Percentiles rank a stretch among this genome's conserved stretches.
Conservation (phyloP, 2,888 invertebrate species). For the Ischnus inquisitorius region DNA sequence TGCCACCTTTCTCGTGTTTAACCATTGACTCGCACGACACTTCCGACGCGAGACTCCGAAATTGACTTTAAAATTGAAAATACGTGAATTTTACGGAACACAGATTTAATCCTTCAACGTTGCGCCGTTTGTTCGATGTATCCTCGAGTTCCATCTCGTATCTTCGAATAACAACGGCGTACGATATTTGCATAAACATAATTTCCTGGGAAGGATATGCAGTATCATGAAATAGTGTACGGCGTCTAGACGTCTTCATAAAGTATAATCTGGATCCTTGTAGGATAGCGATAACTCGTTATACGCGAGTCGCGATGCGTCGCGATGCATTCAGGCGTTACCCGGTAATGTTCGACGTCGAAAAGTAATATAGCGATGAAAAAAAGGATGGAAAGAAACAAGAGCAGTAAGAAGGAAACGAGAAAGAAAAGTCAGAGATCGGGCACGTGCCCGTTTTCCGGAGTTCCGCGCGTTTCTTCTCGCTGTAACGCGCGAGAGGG, state of each 20-base stretch:
- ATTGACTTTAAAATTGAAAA: slow-evolving; percentile 6
- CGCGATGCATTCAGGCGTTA: not conserved
- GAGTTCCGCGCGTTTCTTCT: not conserved
- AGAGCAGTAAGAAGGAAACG: not conserved
- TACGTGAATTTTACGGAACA: not conserved
- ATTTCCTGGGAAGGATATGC: not conserved
- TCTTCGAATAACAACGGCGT: not conserved
- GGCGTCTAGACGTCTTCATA: not conserved
- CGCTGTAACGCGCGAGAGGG: slow-evolving; percentile 12
- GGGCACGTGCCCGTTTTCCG: slow-evolving; percentile 41
- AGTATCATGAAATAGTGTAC: not conserved
- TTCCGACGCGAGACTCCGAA: not conserved
- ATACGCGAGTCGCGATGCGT: not conserved
- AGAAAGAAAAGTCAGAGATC: slow-evolving; percentile 10
- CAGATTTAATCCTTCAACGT: not conserved
- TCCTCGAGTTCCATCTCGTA: not conserved
- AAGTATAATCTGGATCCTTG: not conserved
- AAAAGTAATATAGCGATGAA: not conserved
- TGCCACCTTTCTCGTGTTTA: not conserved
- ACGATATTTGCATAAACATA: slow-evolving; percentile 8
- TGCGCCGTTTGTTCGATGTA: not conserved
- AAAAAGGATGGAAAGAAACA: not conserved
- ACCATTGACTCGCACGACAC: slow-evolving; percentile 39
- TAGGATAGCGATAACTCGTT: not conserved
- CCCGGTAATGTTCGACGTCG: not conserved